Conservation (phyloP, 2,797 vertebrate genomes). For the Gadopsis marmoratus region DNA sequence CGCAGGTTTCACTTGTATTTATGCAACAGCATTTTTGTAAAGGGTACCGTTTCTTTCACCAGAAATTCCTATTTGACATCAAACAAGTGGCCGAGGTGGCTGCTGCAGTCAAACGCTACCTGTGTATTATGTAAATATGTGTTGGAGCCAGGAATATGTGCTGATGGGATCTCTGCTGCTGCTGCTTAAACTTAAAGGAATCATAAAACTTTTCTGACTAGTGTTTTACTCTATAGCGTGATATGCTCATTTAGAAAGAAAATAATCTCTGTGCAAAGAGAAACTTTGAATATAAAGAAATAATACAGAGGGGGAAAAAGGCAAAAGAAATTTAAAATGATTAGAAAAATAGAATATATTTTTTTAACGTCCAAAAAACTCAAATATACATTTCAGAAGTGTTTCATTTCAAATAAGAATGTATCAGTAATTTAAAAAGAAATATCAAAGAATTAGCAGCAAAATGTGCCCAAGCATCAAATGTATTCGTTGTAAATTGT, state of each 20-base stretch:
- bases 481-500: background rate
- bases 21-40: constrained; percentile 77
- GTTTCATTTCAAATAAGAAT: background rate
- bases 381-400: background rate
- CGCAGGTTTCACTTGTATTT: constrained; percentile 76
- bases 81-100: constrained; percentile 77
- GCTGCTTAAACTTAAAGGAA: background rate
- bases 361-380: background rate
- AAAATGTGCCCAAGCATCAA: background rate
- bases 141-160: constrained; percentile 66
- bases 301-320: no score
- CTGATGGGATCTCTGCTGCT: constrained; percentile 7
- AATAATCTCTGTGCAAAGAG: background rate
- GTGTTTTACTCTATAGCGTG: background rate
- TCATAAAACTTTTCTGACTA: background rate
- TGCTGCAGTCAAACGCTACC: constrained; percentile 67
- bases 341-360: background rate
- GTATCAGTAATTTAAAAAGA: background rate
- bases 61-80: constrained; percentile 82
- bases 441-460: background rate
- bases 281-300: background rate
- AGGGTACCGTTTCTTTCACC: constrained; percentile 77
- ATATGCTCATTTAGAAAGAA: no score
- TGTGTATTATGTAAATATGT: constrained; percentile 80
- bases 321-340: no score